These are phyloP conservation scores for Empidonax traillii DNA, from an alignment of 2,113 vertebrate species.

Conservation along the genomic window DNA sequence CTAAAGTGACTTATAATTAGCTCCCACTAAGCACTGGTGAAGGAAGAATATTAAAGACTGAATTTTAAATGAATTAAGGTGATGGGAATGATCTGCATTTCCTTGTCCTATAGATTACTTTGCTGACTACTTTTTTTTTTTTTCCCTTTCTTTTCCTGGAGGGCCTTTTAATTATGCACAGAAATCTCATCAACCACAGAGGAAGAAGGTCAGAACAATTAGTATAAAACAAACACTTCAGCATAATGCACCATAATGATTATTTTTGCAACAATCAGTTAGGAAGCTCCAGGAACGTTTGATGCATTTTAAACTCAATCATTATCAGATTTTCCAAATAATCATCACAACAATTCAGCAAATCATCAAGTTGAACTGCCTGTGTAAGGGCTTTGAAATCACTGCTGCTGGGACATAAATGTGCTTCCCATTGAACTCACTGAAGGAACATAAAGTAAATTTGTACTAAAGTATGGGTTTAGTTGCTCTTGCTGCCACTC, in stretches of 20 bases:
- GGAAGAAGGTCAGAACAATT: constrained; percentile 61
- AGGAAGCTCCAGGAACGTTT: neutral
- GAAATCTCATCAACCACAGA: constrained; percentile 35
- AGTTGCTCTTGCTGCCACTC: neutral
- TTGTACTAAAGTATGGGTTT: neutral
- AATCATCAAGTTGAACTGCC: neutral
- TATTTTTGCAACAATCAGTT: neutral
- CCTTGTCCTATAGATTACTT: constrained; percentile 9
- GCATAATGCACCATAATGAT: neutral
- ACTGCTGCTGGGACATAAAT: neutral
- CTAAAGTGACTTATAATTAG: neutral
- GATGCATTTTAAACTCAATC: neutral
- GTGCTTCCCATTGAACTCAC: neutral
- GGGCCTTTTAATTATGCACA: constrained; percentile 47
- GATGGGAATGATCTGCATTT: neutral
- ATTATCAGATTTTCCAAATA: neutral
- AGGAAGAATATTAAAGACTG: neutral
- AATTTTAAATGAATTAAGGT: neutral
- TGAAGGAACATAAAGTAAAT: neutral
- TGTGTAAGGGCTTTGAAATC: no score
- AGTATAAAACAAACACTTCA: constrained; percentile 51
- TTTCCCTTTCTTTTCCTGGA: neutral
- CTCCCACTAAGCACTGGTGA: neutral
- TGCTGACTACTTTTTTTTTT: neutral
- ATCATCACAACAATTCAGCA: neutral